A percentile compares a stretch with the other conserved stretches of the same genome.
Conservation (phyloP, 2,888 invertebrate genomes). For the Opisthograptis luteolata region DNA sequence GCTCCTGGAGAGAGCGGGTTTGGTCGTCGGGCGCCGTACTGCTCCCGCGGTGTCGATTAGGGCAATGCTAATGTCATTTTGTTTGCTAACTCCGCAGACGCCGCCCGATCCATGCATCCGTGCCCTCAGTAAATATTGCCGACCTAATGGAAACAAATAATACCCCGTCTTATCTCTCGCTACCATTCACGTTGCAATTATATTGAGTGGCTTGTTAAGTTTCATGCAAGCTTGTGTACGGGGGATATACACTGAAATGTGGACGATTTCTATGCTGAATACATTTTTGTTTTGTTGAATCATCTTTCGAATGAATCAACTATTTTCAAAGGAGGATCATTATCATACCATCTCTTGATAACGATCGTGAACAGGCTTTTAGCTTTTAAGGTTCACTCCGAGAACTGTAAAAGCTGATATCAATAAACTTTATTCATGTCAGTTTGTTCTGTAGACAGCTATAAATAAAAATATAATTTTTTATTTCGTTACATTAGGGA, state of each 20-base stretch:
- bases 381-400: slow-evolving; percentile 20
- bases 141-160: slow-evolving; percentile 55
- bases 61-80: slow-evolving; percentile 75
- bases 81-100: slow-evolving; percentile 72
- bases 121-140: slow-evolving; percentile 56
- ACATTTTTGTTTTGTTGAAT: slow-evolving; percentile 20
- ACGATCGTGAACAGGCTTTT: slow-evolving; percentile 20
- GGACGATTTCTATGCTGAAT: slow-evolving; percentile 22
- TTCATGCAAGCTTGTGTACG: slow-evolving; percentile 29
- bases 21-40: slow-evolving; percentile 50
- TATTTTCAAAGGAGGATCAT: slow-evolving; percentile 22
- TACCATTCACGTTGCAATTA: slow-evolving; percentile 54
- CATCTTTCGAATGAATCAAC: slow-evolving; percentile 25
- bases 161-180: slow-evolving; percentile 53
- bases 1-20: slow-evolving; percentile 53
- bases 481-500: slow-evolving; percentile 72
- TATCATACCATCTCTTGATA: slow-evolving; percentile 26
- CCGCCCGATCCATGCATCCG: slow-evolving; percentile 54
- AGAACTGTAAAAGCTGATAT: slow-evolving; percentile 21
- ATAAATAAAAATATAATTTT: slow-evolving; percentile 72
- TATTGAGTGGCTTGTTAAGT: slow-evolving; percentile 39
- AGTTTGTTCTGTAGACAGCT: slow-evolving; percentile 52
- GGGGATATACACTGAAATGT: slow-evolving; percentile 31
- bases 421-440: slow-evolving; percentile 35
- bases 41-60: slow-evolving; percentile 75